Evolutionary conservation across 2,888 invertebrate genomes (phyloP).

Genomic region (Sericinus montela): DNA sequence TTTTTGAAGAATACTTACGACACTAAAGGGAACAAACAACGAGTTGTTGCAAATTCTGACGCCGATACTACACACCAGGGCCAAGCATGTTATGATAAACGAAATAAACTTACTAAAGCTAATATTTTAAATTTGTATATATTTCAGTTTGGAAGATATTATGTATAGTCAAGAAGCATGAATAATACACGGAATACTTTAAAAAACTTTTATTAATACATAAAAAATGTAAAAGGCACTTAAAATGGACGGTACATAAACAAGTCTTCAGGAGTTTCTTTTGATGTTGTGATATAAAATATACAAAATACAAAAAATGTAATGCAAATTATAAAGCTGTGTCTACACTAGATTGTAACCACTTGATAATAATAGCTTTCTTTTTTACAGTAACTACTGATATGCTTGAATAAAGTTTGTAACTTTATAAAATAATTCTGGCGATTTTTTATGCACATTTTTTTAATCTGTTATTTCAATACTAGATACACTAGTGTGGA

Average conservation of each 20-base stretch:
- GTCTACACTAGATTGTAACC: neutral
- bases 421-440: too few relatives aligned
- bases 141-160: conserved; percentile 7
- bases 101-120: neutral
- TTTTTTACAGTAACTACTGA: too few relatives aligned
- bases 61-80: too few relatives aligned
- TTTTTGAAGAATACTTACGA: too few relatives aligned
- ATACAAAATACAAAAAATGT: conserved; percentile 3
- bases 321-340: neutral
- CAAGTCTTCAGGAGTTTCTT: conserved; percentile 5
- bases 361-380: too few relatives aligned
- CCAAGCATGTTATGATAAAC: neutral
- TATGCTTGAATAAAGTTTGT: too few relatives aligned
- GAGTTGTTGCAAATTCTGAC: too few relatives aligned
- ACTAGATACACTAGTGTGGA: too few relatives aligned
- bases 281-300: neutral
- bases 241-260: conserved; percentile 33
- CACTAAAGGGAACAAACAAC: too few relatives aligned
- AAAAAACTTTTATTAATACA: conserved; percentile 15
- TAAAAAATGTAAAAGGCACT: conserved; percentile 29
- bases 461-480: too few relatives aligned
- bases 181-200: conserved; percentile 1
- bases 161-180: conserved; percentile 1
- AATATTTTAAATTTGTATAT: neutral
- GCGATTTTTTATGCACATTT: too few relatives aligned